Evolutionary conservation across 2,797 vertebrate species (phyloP).

Genomic region (Jordanella pulchra): DNA sequence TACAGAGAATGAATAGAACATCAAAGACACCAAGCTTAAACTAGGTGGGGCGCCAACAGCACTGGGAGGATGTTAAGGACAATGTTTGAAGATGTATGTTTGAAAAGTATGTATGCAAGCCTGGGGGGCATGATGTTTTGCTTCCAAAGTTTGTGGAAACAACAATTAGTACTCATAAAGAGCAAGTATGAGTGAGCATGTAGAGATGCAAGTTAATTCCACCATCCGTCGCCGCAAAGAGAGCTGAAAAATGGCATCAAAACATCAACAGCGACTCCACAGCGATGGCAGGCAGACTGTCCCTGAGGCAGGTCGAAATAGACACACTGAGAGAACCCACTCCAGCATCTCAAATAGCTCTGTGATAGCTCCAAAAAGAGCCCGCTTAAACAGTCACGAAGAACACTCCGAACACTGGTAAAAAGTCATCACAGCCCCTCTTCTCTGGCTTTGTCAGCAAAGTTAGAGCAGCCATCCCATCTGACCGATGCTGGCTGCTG

Average conservation of each 20-base stretch:
- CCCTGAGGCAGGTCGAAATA: conserved; percentile 50
- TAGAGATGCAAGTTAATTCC: conserved; percentile 48
- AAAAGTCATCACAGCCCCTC: conserved; percentile 24
- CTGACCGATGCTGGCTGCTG: conserved; percentile 42
- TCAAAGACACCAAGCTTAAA: conserved; percentile 57
- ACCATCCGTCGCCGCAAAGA: conserved; percentile 39
- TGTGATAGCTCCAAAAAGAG: conserved; percentile 30
- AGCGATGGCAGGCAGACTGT: conserved; percentile 40
- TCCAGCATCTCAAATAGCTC: conserved; percentile 61
- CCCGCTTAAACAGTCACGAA: conserved; percentile 17
- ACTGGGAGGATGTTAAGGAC: conserved; percentile 56
- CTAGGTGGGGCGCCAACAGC: conserved; percentile 46
- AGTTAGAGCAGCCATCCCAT: conserved; percentile 32
- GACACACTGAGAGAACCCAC: conserved; percentile 40
- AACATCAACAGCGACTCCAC: conserved; percentile 44
- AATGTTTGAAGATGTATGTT: conserved; percentile 43
- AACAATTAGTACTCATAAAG: conserved; percentile 65
- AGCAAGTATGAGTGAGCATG: conserved; percentile 35
- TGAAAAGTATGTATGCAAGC: conserved; percentile 36
- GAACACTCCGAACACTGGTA: conserved; percentile 11
- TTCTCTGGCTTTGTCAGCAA: conserved; percentile 31
- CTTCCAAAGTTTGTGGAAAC: conserved; percentile 61
- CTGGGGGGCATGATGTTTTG: conserved; percentile 56
- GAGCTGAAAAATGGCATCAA: conserved; percentile 37
- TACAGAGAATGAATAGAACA: conserved; percentile 57